Evolutionary conservation across 2,888 invertebrate genomes (phyloP), one percentile per base, ranked within the genome.

Genomic region (Xestia rhomboidea): DNA sequence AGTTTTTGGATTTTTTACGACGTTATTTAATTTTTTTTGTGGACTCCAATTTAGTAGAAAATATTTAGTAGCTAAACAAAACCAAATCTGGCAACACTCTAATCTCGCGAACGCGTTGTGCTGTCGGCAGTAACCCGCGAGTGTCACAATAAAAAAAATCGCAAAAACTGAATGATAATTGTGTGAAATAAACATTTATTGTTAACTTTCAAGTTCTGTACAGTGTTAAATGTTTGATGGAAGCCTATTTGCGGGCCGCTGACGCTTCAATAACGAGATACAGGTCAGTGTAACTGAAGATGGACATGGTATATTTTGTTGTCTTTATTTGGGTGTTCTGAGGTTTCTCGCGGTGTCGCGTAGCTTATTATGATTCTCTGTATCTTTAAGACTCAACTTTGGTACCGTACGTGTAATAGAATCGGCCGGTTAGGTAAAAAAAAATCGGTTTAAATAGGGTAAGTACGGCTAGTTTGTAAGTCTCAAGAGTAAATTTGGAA

Each of bases 251-350:
- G 82, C 82, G 87, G 82, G 82, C 87, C 87, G 87, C 88, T 86
- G 91, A 87, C 87, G 89, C 85, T 79, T 90, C 87, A 83, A 89
- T 89, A 90, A 88, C 87, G 85, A 84, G 83, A 92, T 91, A 92
- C 92, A 95, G 96, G 96, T 96, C 92, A 95, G 90, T 90, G 87
- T 79, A 82, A 89, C 86, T 81, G 87, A 89, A 86, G 85, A 85
- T 89, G 89, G 89, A 92, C 88, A 90, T 92, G 85, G 90, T 89
- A 89, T 93, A 93, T 92, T 93, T 93, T 91, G 91, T 93, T 95
- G 93, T 91, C 95, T 96, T 94, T 95, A 96, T 95, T 96, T 95
- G 95, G 96, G 89, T 89, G 90, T 93, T 93, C 91, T 93, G 93
- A 91, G 89, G 87, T 79, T 84, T 86, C 87, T 94, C 90, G 93